These are phyloP conservation scores for Parasteatoda tepidariorum DNA, from an alignment of 1,140 invertebrate species.

Conservation along the genomic window DNA sequence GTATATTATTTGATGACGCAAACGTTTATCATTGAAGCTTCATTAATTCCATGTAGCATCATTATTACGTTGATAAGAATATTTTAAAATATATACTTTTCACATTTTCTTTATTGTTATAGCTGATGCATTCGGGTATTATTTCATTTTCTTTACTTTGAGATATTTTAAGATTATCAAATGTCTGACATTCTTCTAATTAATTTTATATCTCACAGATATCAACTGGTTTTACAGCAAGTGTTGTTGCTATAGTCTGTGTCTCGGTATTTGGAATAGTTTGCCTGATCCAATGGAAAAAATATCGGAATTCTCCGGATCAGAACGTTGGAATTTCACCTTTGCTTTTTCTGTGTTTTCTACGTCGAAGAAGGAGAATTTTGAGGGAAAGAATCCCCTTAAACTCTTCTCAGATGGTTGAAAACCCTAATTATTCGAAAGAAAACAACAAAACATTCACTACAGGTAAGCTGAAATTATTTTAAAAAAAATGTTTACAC, in stretches of 20 bases:
- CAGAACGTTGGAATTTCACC: neutral
- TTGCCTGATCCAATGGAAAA: constrained; percentile 8
- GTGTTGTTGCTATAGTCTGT: neutral
- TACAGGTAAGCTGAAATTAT: neutral
- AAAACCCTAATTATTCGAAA: constrained; percentile 68
- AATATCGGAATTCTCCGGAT: neutral
- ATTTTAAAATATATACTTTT: too few relatives aligned
- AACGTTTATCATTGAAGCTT: too few relatives aligned
- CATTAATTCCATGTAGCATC: too few relatives aligned
- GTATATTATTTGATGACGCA: too few relatives aligned
- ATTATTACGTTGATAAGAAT: too few relatives aligned
- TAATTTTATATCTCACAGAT: constrained; percentile 13
- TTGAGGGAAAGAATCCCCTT: constrained; percentile 66
- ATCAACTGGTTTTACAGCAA: neutral
- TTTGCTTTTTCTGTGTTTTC: neutral
- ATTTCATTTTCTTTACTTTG: too few relatives aligned
- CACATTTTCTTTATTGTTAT: too few relatives aligned
- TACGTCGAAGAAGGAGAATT: neutral
- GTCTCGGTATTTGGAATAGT: neutral
- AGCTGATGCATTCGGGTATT: too few relatives aligned
- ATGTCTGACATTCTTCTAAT: too few relatives aligned
- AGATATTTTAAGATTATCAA: too few relatives aligned
- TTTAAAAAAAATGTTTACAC: too few relatives aligned
- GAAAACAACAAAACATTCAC: constrained; percentile 11
- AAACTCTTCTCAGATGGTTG: constrained; percentile 65